Conservation (phyloP, 1,140 invertebrate species). For the Pseudachorutes palmiensis region DNA sequence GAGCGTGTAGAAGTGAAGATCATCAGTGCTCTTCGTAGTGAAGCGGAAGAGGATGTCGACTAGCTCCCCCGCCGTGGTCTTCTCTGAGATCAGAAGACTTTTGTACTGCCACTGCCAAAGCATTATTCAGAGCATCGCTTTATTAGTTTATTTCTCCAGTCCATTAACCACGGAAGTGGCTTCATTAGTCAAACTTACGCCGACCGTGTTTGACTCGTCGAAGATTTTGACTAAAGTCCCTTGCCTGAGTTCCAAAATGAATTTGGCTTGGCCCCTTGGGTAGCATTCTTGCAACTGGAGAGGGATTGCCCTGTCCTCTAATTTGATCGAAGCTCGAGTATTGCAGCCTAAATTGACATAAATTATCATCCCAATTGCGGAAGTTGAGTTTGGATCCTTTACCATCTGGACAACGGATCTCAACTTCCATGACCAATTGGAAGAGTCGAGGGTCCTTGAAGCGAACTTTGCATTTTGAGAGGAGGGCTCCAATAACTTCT, state of each 20-base stretch:
- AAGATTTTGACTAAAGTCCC: constrained; percentile 79
- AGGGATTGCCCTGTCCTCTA: constrained; percentile 79
- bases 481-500: constrained; percentile 71
- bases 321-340: constrained; percentile 29
- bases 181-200: constrained; percentile 47
- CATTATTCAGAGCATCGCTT: too few relatives aligned
- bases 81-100: constrained; percentile 76
- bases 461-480: constrained; percentile 82
- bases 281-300: constrained; percentile 82
- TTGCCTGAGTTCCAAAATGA: constrained; percentile 71
- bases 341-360: constrained; percentile 15
- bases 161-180: background rate
- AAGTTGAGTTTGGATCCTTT: constrained; percentile 4
- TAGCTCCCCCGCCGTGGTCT: constrained; percentile 80
- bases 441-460: constrained; percentile 85
- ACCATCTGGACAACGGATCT: constrained; percentile 47
- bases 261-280: constrained; percentile 75
- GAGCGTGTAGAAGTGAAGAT: constrained; percentile 33
- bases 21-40: constrained; percentile 24
- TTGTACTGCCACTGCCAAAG: constrained; percentile 72
- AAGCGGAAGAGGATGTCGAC: constrained; percentile 72
- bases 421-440: constrained; percentile 87
- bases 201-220: constrained; percentile 78
- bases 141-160: too few relatives aligned
- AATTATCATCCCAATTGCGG: background rate